phyloP scores from a whole-genome alignment of 2,113 vertebrate species.

The Otolemur garnettii region DNA sequence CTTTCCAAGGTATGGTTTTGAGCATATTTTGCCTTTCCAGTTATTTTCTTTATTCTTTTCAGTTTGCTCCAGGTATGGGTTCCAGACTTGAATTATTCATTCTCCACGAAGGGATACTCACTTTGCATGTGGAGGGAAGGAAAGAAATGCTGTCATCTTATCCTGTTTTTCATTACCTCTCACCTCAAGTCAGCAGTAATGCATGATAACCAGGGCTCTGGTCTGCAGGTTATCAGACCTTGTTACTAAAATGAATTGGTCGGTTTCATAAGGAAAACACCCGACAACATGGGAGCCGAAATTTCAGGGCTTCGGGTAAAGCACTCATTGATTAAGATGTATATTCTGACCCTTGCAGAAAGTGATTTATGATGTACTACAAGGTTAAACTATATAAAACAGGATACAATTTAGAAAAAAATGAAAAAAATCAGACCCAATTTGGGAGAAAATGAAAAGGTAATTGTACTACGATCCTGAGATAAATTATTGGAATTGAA shows the following conservation, averaged over 20 bases:
- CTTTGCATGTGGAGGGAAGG: not conserved
- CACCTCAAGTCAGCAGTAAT: not conserved
- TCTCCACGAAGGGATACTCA: not conserved
- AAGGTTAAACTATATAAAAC: not conserved
- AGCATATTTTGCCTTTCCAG: not conserved
- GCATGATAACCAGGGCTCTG: not conserved
- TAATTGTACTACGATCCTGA: not conserved
- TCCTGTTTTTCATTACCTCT: not conserved
- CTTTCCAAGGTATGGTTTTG: not conserved
- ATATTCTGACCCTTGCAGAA: not conserved
- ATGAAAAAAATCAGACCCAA: not conserved
- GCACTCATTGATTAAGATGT: constrained; percentile 11
- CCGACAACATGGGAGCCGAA: not conserved
- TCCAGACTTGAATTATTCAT: not conserved
- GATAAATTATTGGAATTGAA: not conserved
- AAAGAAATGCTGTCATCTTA: not conserved
- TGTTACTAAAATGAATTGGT: constrained; percentile 6
- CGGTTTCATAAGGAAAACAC: constrained; percentile 17
- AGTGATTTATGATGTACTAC: not conserved
- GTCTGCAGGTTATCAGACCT: not conserved
- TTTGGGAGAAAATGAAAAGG: not conserved
- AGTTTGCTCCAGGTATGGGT: not conserved
- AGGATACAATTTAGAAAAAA: not conserved
- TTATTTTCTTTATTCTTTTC: not conserved
- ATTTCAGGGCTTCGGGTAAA: not conserved